Conservation (phyloP, 2,797 vertebrate species). For the Rhodeus uyekii region DNA sequence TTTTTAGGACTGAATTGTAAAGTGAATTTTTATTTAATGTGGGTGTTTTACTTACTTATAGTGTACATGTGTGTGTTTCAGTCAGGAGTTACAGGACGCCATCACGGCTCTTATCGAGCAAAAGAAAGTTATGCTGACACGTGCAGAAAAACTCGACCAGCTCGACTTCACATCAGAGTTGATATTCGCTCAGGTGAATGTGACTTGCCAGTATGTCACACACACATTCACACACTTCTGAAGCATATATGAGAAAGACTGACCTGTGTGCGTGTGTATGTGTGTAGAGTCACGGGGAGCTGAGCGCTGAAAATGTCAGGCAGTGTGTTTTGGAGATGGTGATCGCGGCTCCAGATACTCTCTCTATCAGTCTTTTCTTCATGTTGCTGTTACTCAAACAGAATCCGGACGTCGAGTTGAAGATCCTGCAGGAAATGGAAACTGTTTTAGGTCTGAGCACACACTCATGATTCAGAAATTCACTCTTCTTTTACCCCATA, state of each 20-base stretch:
- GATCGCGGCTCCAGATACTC: constrained; percentile 92
- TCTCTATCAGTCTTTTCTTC: constrained; percentile 91
- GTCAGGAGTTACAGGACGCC: constrained; percentile 86
- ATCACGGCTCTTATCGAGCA: constrained; percentile 84
- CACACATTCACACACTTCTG: neutral
- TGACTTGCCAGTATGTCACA: neutral
- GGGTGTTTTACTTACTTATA: neutral
- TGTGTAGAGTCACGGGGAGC: constrained; percentile 85
- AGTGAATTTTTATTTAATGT: neutral
- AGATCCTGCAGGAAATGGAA: constrained; percentile 87
- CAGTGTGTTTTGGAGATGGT: constrained; percentile 97
- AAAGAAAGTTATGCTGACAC: constrained; percentile 83
- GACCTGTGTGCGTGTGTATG: constrained; percentile 44
- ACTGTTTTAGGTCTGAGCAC: constrained; percentile 75
- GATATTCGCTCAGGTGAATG: constrained; percentile 92
- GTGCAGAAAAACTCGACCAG: constrained; percentile 86
- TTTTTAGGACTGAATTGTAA: neutral
- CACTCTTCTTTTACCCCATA: neutral
- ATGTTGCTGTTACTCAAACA: constrained; percentile 91
- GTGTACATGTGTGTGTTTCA: constrained; percentile 61
- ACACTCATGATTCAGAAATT: neutral
- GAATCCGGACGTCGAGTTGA: constrained; percentile 85
- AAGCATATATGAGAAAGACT: neutral
- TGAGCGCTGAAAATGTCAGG: constrained; percentile 89
- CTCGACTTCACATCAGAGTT: constrained; percentile 91